Conservation (phyloP, 1,140 invertebrate species). For the Apis florea region DNA sequence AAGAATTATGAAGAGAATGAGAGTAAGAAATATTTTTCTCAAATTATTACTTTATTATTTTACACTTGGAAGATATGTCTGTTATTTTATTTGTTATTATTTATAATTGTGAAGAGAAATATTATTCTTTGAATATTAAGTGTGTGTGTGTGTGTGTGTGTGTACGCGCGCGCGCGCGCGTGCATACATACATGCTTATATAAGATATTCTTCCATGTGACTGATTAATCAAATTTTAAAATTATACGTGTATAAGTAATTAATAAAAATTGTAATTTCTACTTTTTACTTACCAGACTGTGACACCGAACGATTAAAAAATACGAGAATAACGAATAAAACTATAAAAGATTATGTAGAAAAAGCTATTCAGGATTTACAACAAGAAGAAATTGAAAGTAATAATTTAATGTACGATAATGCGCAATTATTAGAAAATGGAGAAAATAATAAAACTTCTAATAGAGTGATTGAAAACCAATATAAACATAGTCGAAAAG, state of each 20-base stretch:
- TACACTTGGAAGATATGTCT: neutral
- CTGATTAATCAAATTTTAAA: neutral
- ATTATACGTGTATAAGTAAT: neutral
- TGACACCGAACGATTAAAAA: conserved; percentile 30
- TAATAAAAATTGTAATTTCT: conserved; percentile 18
- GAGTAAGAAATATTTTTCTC: conserved; percentile 42
- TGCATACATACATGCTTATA: too few species aligned
- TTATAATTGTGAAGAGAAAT: neutral
- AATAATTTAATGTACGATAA: conserved; percentile 41
- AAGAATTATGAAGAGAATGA: conserved; percentile 51
- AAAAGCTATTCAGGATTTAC: conserved; percentile 67
- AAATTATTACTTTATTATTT: neutral
- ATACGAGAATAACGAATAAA: conserved; percentile 35
- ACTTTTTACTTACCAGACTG: conserved; percentile 27
- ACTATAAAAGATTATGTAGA: conserved; percentile 69
- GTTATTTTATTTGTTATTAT: neutral
- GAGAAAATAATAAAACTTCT: conserved; percentile 53
- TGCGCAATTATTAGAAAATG: conserved; percentile 55
- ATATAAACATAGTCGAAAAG: conserved; percentile 35
- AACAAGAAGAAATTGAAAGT: conserved; percentile 56
- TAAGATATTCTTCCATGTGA: neutral
- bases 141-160: too few species aligned
- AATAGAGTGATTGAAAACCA: conserved; percentile 14
- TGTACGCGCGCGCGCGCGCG: too few species aligned
- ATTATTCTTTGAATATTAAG: too few species aligned